phyloP scores from a whole-genome alignment of 92 coral and sea anemone genomes.

The Epizoanthus ramosus region DNA sequence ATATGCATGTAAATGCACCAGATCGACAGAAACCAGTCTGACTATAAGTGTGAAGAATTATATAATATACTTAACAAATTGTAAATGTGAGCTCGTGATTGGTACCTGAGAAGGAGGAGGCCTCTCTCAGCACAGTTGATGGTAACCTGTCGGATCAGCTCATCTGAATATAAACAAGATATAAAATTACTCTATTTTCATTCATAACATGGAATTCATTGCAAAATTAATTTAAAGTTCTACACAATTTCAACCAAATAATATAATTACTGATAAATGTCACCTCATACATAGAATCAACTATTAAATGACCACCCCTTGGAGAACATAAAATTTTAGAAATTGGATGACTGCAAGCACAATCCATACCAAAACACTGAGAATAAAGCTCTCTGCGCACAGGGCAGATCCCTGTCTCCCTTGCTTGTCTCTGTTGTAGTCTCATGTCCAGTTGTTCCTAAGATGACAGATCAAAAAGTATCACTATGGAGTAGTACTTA shows the following conservation, averaged over 20 bases:
- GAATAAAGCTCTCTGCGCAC: slow-evolving; percentile 96
- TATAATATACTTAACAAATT: too few species aligned
- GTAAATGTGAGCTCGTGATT: too few species aligned
- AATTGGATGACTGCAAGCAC: neutral
- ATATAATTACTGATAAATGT: too few species aligned
- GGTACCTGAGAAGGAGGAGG: slow-evolving; percentile 89
- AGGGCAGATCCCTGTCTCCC: slow-evolving; percentile 99
- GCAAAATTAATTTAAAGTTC: too few species aligned
- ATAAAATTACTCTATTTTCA: too few species aligned
- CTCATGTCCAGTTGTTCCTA: slow-evolving; percentile 99
- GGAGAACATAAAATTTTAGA: neutral
- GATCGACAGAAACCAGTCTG: too few species aligned
- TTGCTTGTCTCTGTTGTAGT: slow-evolving; percentile 97
- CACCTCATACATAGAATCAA: too few species aligned
- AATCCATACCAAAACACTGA: slow-evolving; percentile 90
- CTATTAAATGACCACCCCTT: neutral
- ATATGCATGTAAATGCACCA: too few species aligned
- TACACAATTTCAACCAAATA: too few species aligned
- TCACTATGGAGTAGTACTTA: neutral
- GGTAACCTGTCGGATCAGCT: slow-evolving; percentile 95
- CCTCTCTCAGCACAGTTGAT: slow-evolving; percentile 99
- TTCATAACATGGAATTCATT: too few species aligned
- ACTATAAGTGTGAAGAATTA: too few species aligned
- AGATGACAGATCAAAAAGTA: neutral
- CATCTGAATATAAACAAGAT: slow-evolving; percentile 62